phyloP scores from a whole-genome alignment of 2,888 invertebrate species.

The Agrochola macilenta region DNA sequence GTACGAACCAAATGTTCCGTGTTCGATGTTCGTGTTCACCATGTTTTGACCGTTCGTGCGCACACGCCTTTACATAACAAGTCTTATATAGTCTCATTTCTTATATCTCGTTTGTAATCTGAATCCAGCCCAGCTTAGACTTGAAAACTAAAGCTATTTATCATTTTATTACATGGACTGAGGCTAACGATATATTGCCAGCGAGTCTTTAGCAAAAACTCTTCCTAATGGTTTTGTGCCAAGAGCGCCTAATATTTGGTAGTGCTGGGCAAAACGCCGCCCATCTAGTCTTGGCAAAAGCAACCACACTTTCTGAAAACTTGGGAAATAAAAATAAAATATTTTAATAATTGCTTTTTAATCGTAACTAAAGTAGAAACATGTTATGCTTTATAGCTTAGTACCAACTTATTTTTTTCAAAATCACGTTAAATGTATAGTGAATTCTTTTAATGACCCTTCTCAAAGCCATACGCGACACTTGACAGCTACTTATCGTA shows the following conservation, averaged over 20 bases:
- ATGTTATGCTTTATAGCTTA: background rate
- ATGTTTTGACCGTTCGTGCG: no score
- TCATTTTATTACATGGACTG: constrained; percentile 30
- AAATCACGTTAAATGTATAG: background rate
- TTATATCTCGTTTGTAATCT: background rate
- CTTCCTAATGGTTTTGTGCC: constrained; percentile 35
- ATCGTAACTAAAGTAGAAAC: background rate
- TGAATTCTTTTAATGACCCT: constrained; percentile 18
- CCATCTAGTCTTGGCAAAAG: background rate
- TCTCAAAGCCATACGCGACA: background rate
- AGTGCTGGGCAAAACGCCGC: background rate
- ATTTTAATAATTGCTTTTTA: background rate
- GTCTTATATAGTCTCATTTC: no score
- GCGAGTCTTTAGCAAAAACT: constrained; percentile 44
- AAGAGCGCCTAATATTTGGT: constrained; percentile 2
- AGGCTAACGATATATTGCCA: constrained; percentile 19
- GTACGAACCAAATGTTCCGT: no score
- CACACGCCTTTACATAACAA: no score
- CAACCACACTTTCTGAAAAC: background rate
- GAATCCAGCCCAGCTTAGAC: background rate
- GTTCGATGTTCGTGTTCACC: no score
- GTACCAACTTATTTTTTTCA: background rate
- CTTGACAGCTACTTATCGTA: constrained; percentile 18
- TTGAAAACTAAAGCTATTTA: constrained; percentile 31
- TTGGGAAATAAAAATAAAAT: no score